Evolutionary conservation across 2,888 invertebrate genomes (phyloP).

Genomic region (Congeria kusceri): DNA sequence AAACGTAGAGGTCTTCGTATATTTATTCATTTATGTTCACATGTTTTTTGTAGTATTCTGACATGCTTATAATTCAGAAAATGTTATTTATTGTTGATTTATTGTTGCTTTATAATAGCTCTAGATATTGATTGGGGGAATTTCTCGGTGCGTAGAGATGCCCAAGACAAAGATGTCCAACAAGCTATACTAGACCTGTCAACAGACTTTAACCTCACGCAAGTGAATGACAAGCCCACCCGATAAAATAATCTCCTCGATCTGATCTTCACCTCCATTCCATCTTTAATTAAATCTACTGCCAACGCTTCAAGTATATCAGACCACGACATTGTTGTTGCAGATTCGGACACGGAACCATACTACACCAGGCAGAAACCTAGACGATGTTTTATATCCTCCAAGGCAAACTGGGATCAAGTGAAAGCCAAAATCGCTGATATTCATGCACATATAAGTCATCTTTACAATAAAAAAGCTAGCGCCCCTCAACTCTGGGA

Average conservation of each 20-base stretch:
- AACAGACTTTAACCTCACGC: conserved; percentile 29
- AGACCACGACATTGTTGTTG: conserved; percentile 40
- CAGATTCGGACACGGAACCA: conserved; percentile 38
- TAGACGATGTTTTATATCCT: conserved; percentile 31
- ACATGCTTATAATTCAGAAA: no score
- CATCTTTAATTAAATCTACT: conserved; percentile 33
- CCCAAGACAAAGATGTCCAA: conserved; percentile 17
- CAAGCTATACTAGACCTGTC: conserved; percentile 40
- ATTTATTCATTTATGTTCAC: no score
- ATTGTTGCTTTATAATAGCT: no score
- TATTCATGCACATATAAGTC: neutral
- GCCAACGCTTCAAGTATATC: conserved; percentile 27
- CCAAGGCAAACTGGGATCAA: conserved; percentile 41
- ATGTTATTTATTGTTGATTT: no score
- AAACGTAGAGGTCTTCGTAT: no score
- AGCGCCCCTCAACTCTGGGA: conserved; percentile 13
- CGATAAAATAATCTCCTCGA: conserved; percentile 40
- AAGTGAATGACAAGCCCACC: conserved; percentile 36
- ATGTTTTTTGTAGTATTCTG: no score
- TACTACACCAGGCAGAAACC: conserved; percentile 14
- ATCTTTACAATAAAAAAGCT: neutral
- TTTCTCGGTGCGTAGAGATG: neutral
- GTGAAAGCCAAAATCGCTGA: conserved; percentile 12
- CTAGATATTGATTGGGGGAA: no score
- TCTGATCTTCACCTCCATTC: conserved; percentile 41